Base-by-base conservation (phyloP, 2,888 invertebrate genomes). In the Drosophila paranaensis region DNA sequence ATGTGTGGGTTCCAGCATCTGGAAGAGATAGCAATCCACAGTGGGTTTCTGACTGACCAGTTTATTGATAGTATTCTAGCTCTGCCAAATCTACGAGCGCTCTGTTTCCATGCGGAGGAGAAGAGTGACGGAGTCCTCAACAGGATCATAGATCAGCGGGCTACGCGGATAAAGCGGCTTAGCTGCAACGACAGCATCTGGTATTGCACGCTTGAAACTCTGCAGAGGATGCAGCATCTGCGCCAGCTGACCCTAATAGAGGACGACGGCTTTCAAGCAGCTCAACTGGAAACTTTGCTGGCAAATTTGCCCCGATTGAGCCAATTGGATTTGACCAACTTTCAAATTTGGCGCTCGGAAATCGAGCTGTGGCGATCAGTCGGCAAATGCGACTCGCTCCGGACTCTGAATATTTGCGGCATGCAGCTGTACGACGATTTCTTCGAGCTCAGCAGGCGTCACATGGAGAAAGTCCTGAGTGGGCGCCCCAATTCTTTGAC, bases 301-400 rank as follows among this genome's bases (percentile, higher is more conserved):
- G 3, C n/a, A 1, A 16, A 3, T 2, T 30, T 60, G 27, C 68
- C 68, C 1, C 10, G 10, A 1, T n/a, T 76, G 45, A 51, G 68
- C 20, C 39, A 64, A 20, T 27, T 77, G 20, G 55, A 64, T 63
- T 20, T 77, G 13, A 13, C 60, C 9, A 2, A 27, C 3, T 33
- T 20, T 9, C 9, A 35, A 39, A 14, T 63, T 16, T 72, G 35
- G 60, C 2, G 14, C 1, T 14, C 14, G 13, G 78, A 73, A 9
- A 14, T 2, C 6, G 54, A 77, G 14, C 60, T 76, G 13, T 76
- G 76, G 78, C 11, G 39, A 50, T 27, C 37, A 2, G 55, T 76
- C 6, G 39, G n/a, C n/a, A 3, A 35, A 3, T 61, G 63, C 20
- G 35, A 45, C 0, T 43, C 53, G 2, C 30, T 76, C 0, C 51